Evolutionary conservation across 2,113 vertebrate species (phyloP), one percentile per base, ranked within the genome.

Genomic region (Pithys albifrons): DNA sequence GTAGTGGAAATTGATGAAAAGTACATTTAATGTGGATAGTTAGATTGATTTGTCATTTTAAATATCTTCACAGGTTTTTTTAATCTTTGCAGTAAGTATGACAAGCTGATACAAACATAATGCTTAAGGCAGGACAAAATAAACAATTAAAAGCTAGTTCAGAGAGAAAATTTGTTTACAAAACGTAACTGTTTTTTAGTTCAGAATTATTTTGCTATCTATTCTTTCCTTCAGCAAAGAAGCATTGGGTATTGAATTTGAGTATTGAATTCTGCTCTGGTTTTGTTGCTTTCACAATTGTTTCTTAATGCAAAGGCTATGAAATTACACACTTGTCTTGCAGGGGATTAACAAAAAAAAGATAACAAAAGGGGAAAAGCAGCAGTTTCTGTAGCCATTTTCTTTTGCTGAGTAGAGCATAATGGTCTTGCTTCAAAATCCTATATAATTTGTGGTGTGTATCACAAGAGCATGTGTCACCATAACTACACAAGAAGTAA

Each of bases 31-130:
- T 84, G 24, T n/a, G 24, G 31, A 95, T 96, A 96, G 95, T 89
- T 96, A 95, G 87, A 97, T 92, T 96, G 96, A 96, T 93, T 91
- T 97, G 62, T 72, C 46, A 67, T 92, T 98, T 94, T 91, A 96
- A 96, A 97, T 96, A 95, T 70, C 27, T 55, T 91, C 72, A 95
- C 57, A 83, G 57, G 29, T 88, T 95, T 96, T 55, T 95, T 58
- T 66, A 95, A 79, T 83, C 74, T 96, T 96, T 95, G 64, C 54
- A 89, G 82, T 90, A 96, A 95, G 95, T 95, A 71, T 39, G 58
- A 91, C 59, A 91, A 94, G 54, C 35, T 91, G 46, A 88, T 77
- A 89, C 24, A 45, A 85, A 91, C 79, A 19, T 24, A 94, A 79
- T 93, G 35, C 80, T 96, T 67, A 74, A 81, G 41, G 43, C 9